These are phyloP conservation scores for Hypothenemus hampei DNA, from an alignment of 1,140 invertebrate genomes.

Conservation along the genomic window DNA sequence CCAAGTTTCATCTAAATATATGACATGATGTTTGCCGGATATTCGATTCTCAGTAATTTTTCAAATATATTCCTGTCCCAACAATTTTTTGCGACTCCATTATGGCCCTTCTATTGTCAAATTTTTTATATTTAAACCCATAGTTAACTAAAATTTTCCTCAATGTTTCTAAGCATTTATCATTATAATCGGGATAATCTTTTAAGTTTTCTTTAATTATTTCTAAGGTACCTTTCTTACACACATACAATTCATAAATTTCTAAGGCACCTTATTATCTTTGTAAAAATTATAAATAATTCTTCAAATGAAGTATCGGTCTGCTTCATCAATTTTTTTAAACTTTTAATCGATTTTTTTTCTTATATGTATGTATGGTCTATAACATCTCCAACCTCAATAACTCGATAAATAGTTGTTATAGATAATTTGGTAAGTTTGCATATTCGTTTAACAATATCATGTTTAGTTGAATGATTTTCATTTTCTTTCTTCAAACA, in stretches of 20 bases:
- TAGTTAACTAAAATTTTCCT: neutral
- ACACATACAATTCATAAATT: too few relatives aligned
- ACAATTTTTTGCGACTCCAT: constrained; percentile 7
- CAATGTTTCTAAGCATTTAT: neutral
- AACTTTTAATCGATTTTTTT: neutral
- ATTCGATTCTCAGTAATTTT: neutral
- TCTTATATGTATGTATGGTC: neutral
- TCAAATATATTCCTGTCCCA: neutral
- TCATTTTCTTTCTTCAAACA: neutral
- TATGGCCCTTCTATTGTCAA: neutral
- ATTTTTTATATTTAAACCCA: constrained; percentile 2
- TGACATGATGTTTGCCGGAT: neutral
- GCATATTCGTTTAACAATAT: neutral
- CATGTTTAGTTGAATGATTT: neutral
- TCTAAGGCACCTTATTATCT: constrained; percentile 4
- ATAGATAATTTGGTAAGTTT: neutral
- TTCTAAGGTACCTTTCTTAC: too few relatives aligned
- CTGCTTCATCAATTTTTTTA: neutral
- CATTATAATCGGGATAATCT: neutral
- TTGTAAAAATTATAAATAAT: constrained; percentile 10
- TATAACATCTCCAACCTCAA: constrained; percentile 1
- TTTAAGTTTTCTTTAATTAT: constrained; percentile 3
- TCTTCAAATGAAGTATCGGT: neutral
- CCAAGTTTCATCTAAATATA: constrained; percentile 11
- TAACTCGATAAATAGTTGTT: neutral